Conservation (phyloP, 2,888 invertebrate species). For the Parasteatoda lunata region DNA sequence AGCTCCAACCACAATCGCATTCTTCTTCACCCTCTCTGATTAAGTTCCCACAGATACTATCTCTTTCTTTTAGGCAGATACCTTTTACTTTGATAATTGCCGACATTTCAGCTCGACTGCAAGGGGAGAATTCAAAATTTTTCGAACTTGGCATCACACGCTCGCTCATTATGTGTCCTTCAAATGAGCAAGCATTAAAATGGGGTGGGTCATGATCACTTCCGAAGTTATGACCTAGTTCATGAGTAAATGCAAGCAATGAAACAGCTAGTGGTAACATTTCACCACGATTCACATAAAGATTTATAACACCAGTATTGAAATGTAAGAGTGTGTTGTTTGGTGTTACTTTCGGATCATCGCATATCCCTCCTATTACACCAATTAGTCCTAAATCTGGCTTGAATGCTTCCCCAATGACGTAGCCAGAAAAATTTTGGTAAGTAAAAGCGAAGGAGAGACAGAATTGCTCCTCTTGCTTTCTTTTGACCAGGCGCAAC, state of each 20-base stretch:
- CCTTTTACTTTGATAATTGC: slow-evolving; percentile 21
- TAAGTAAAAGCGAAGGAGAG: slow-evolving; percentile 47
- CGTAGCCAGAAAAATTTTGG: slow-evolving; percentile 7
- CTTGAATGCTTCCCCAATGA: slow-evolving; percentile 61
- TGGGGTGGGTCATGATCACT: slow-evolving; percentile 53
- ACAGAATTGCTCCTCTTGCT: slow-evolving; percentile 48
- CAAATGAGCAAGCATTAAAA: slow-evolving; percentile 33
- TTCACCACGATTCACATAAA: not conserved
- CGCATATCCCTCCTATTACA: slow-evolving; percentile 43
- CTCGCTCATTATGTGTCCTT: slow-evolving; percentile 57
- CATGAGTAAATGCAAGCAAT: slow-evolving; percentile 55
- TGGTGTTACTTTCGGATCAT: not conserved
- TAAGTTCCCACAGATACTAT: slow-evolving; percentile 43
- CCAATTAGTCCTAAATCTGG: not conserved
- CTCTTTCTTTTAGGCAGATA: slow-evolving; percentile 10
- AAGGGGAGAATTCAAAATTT: slow-evolving; percentile 59
- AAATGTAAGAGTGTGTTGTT: not conserved
- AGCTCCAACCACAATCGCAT: slow-evolving; percentile 63
- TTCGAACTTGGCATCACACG: not conserved
- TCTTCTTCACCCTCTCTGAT: slow-evolving; percentile 63
- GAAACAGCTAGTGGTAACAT: slow-evolving; percentile 48
- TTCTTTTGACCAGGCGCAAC: not conserved
- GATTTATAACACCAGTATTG: slow-evolving; percentile 52
- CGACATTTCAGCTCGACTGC: slow-evolving; percentile 49
- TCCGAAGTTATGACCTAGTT: slow-evolving; percentile 68